phyloP scores from a whole-genome alignment of 2,888 invertebrate genomes.

The Phengaris alcon region DNA sequence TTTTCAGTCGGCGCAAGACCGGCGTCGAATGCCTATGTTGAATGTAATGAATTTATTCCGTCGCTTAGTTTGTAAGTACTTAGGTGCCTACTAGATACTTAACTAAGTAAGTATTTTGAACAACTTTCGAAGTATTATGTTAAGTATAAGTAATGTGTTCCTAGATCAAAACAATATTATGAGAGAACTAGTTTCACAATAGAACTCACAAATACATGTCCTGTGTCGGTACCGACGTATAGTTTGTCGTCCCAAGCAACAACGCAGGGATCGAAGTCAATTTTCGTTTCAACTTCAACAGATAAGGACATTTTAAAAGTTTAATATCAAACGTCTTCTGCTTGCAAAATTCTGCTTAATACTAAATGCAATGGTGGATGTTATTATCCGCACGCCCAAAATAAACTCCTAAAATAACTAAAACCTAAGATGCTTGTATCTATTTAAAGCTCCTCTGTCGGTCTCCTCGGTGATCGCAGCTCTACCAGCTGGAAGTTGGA shows the following conservation, averaged over 20 bases:
- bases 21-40: conserved; percentile 54
- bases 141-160: too few relatives aligned
- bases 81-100: too few relatives aligned
- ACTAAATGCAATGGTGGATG: conserved; percentile 19
- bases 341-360: conserved; percentile 11
- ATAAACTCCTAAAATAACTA: conserved; percentile 28
- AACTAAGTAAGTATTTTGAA: too few relatives aligned
- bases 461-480: neutral
- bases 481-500: neutral
- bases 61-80: too few relatives aligned
- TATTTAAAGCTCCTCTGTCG: conserved; percentile 18
- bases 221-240: conserved; percentile 64
- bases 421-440: neutral
- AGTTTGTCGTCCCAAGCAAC: conserved; percentile 59
- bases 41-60: neutral
- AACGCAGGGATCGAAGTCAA: conserved; percentile 65
- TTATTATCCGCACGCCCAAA: conserved; percentile 21
- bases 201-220: conserved; percentile 60
- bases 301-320: conserved; percentile 55
- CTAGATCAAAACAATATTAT: too few relatives aligned
- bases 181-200: neutral
- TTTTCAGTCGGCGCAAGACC: conserved; percentile 51
- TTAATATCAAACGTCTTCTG: conserved; percentile 23
- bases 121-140: too few relatives aligned
- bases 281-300: conserved; percentile 54